Base-by-base conservation (phyloP, 2,113 vertebrate species). In the Nothocercus julius region DNA sequence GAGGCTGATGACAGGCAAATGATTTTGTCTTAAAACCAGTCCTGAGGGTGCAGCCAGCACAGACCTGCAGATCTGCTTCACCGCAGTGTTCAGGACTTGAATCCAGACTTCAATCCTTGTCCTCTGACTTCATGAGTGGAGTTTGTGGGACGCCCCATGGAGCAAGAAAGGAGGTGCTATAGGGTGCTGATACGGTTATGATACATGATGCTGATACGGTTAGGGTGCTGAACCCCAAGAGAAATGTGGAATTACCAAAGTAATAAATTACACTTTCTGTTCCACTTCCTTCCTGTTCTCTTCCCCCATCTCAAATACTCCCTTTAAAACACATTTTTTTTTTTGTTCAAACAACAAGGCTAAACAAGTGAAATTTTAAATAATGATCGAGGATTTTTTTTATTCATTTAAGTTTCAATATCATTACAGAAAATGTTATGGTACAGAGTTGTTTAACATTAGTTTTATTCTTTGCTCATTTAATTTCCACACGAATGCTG, bases 371-470 rank as follows among this genome's bases (percentile, higher is more conserved):
- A 90, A 94, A 95, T 98, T 98, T 99, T 99, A 99, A 98, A 99
- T 99, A 99, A 99, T 99, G 99, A 99, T 98, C 98, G 98, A 99
- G 98, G 98, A 99, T 98, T 99, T 99, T 99, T 99, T 99, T 99
- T 99, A 99, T 99, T 98, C 97, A 99, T 98, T 98, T 99, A 99
- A 98, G 99, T 98, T 99, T 99, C 98, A 99, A 98, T 99, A 99
- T 99, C 99, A 99, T 99, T 99, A 99, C 99, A 99, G 99, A 99
- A 99, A 99, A 99, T 99, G 98, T 99, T 99, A 99, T 99, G 98
- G 99, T 99, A 99, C 99, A 99, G 99, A 99, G 98, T 99, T 99
- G 98, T 99, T 99, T 98, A 99, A 99, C 98, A 98, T 99, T 98
- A 97, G 97, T 98, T 99, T 98, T 98, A 98, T 99, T 99, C 98